These are phyloP conservation scores for Nannoperca australis DNA, from an alignment of 2,797 vertebrate species.

Conservation along the genomic window DNA sequence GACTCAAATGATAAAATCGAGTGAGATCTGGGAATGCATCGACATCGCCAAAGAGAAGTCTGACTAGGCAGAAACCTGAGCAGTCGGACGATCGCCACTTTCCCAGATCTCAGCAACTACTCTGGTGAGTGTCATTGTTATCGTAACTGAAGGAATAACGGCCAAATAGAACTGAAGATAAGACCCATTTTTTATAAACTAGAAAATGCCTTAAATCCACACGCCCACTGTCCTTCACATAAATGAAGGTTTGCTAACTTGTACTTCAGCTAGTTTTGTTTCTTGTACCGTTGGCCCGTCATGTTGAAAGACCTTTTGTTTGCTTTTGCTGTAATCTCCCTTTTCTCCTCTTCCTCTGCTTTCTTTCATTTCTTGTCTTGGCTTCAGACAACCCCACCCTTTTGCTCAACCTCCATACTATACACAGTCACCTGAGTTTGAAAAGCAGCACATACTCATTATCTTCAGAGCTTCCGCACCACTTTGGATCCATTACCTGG, in stretches of 20 bases:
- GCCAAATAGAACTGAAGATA: background rate
- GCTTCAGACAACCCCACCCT: constrained; percentile 4
- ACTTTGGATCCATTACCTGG: constrained; percentile 56
- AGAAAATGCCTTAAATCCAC: background rate
- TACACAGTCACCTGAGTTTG: constrained; percentile 42
- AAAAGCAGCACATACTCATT: constrained; percentile 40
- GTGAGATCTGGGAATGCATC: background rate
- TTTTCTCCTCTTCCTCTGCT: background rate
- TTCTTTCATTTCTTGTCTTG: background rate
- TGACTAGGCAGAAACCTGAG: background rate
- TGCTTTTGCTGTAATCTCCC: background rate
- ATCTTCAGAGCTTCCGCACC: constrained; percentile 41
- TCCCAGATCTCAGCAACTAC: background rate
- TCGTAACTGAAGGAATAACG: background rate
- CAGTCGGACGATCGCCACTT: background rate
- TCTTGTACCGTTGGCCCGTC: background rate
- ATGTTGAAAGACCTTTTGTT: constrained; percentile 3
- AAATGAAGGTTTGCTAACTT: background rate
- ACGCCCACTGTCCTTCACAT: background rate
- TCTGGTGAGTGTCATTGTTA: background rate
- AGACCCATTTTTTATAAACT: background rate
- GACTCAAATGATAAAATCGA: too few relatives aligned
- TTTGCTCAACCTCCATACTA: constrained; percentile 5
- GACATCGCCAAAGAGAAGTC: background rate
- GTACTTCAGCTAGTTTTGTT: background rate